Conservation (phyloP, 2,113 vertebrate genomes). For the Varanus salvator region DNA sequence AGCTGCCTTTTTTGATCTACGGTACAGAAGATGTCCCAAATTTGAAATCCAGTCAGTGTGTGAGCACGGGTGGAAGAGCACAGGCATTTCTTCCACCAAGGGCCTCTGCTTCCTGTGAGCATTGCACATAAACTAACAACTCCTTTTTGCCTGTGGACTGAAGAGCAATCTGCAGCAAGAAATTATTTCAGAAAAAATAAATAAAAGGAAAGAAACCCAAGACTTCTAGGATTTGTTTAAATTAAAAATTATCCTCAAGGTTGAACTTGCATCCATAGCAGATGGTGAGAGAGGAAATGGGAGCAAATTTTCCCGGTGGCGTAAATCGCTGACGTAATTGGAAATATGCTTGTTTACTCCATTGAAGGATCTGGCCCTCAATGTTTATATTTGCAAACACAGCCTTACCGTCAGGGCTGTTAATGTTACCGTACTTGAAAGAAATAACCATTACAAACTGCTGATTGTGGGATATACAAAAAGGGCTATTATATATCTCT, state of each 20-base stretch:
- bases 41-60: neutral
- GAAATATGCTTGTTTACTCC: slow-evolving; percentile 14
- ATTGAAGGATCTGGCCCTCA: neutral
- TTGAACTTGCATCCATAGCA: slow-evolving; percentile 19
- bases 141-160: neutral
- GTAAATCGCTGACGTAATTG: slow-evolving; percentile 17
- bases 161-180: neutral
- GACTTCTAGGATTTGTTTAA: slow-evolving; percentile 9
- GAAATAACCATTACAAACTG: slow-evolving; percentile 30
- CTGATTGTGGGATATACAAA: slow-evolving; percentile 22
- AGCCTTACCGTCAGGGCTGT: slow-evolving; percentile 16
- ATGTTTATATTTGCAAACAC: slow-evolving; percentile 26
- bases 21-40: neutral
- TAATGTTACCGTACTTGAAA: slow-evolving; percentile 5
- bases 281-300: slow-evolving; percentile 8
- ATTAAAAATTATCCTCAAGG: slow-evolving; percentile 33
- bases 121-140: neutral
- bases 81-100: neutral
- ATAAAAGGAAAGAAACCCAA: neutral
- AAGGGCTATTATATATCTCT: slow-evolving; percentile 8
- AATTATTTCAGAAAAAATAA: slow-evolving; percentile 2
- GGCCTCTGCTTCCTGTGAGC: neutral
- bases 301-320: neutral
- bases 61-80: neutral
- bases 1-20: neutral